Evolutionary conservation across 1,140 invertebrate species (phyloP).

Genomic region (Aphaenogaster ashmeadi): DNA sequence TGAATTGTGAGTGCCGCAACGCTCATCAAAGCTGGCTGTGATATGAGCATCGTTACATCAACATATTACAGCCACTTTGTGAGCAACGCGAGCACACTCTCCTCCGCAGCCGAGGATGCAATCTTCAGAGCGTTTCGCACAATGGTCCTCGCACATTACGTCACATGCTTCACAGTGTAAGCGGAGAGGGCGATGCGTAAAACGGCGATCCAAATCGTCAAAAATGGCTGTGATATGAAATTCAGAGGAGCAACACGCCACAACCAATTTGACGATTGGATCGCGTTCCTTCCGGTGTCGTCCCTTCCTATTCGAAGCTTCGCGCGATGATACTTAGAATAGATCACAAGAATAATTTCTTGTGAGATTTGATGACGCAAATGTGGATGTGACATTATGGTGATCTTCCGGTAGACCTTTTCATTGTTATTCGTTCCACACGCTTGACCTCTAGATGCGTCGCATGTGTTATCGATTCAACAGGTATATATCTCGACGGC

Average conservation of each 20-base stretch:
- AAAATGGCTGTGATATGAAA: slow-evolving; percentile 96
- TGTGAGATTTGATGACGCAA: slow-evolving; percentile 6
- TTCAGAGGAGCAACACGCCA: slow-evolving; percentile 90
- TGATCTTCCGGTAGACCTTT: neutral
- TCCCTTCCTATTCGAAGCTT: neutral
- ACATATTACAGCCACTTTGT: slow-evolving; percentile 91
- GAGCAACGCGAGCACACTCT: slow-evolving; percentile 86
- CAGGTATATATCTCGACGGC: slow-evolving; percentile 4
- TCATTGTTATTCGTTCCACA: neutral
- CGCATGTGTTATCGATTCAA: slow-evolving; percentile 51
- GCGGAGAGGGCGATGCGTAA: slow-evolving; percentile 73
- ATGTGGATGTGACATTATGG: neutral
- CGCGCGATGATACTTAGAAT: neutral
- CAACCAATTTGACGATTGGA: slow-evolving; percentile 93
- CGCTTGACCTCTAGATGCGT: neutral
- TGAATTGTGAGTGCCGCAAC: slow-evolving; percentile 84
- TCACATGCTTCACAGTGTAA: neutral
- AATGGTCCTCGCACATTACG: neutral
- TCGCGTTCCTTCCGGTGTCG: slow-evolving; percentile 79
- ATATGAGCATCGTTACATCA: slow-evolving; percentile 87
- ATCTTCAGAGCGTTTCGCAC: slow-evolving; percentile 45
- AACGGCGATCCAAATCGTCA: slow-evolving; percentile 91
- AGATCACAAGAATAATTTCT: neutral
- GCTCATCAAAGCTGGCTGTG: slow-evolving; percentile 95
- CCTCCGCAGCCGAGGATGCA: neutral